Evolutionary conservation across 2,888 invertebrate species (phyloP).

Genomic region (Acanthopleura granulata): DNA sequence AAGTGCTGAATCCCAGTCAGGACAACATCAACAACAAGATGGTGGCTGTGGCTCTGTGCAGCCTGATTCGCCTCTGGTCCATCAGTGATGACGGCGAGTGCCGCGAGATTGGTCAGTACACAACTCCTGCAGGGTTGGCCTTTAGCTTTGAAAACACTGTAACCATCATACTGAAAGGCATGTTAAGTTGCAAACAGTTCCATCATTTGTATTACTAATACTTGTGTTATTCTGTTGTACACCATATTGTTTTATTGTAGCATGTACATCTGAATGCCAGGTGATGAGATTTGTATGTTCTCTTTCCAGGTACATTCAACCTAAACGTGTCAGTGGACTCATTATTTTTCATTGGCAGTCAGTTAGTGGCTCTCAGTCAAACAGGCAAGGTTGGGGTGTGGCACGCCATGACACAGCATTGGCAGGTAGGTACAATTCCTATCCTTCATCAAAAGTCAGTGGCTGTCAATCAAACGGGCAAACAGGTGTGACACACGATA

Average conservation of each 20-base stretch:
- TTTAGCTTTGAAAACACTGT: no score
- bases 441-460: not conserved
- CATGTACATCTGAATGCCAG: no score
- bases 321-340: constrained; percentile 90
- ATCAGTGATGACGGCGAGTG: constrained; percentile 83
- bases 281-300: no score
- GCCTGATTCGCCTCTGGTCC: constrained; percentile 83
- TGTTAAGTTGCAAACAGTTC: no score
- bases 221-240: no score
- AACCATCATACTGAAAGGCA: no score
- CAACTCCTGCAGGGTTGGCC: not conserved
- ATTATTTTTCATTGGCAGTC: constrained; percentile 97
- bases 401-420: constrained; percentile 99
- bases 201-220: no score
- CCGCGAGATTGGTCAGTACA: constrained; percentile 77
- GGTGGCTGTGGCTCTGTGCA: constrained; percentile 86
- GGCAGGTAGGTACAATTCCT: constrained; percentile 78
- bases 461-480: no score
- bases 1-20: constrained; percentile 67
- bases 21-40: constrained; percentile 77
- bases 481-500: no score
- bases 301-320: constrained; percentile 83
- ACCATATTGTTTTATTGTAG: no score
- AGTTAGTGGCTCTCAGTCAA: constrained; percentile 94
- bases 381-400: constrained; percentile 98